Base-by-base conservation (phyloP, 2,113 vertebrate genomes). In the Etia nguti region DNA sequence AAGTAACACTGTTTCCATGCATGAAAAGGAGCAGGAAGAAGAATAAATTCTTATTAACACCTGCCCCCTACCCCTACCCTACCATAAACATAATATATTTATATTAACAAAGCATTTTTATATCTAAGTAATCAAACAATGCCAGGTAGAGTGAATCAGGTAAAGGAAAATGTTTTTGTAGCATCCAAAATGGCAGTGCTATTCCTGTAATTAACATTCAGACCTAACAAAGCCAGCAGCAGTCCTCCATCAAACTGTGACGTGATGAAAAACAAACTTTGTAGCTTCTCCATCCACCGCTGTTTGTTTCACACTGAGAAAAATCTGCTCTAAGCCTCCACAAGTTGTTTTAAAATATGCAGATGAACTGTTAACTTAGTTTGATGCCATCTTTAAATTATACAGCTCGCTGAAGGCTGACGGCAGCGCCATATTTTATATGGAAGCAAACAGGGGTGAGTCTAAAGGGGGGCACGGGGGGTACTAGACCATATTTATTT, bases 21-120 rank as follows among this genome's bases (percentile, higher is more conserved):
- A n/a, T n/a, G n/a, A n/a, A n/a, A n/a, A n/a, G n/a, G n/a, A n/a
- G n/a, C n/a, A n/a, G n/a, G n/a, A n/a, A n/a, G n/a, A n/a, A n/a
- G n/a, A n/a, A n/a, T n/a, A n/a, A n/a, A n/a, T n/a, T n/a, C n/a
- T n/a, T n/a, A n/a, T n/a, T n/a, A n/a, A n/a, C n/a, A n/a, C n/a
- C n/a, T n/a, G n/a, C n/a, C n/a, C n/a, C n/a, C n/a, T n/a, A n/a
- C n/a, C n/a, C n/a, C n/a, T n/a, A n/a, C n/a, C n/a, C n/a, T 31
- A 60, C 15, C 15, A 31, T 60, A 0, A 60, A 60, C 57, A 60
- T 31, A 15, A 60, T 4, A 0, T 31, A 0, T 59, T 59, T 59
- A 59, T 59, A 31, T 59, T 59, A 59, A 59, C 15, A 59, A 59
- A 59, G 4, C 13, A 16, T 31, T 57, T 16, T 57, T 29, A 29